These are phyloP conservation scores for Syngnathus typhle DNA, from an alignment of 2,113 vertebrate species.

Conservation along the genomic window DNA sequence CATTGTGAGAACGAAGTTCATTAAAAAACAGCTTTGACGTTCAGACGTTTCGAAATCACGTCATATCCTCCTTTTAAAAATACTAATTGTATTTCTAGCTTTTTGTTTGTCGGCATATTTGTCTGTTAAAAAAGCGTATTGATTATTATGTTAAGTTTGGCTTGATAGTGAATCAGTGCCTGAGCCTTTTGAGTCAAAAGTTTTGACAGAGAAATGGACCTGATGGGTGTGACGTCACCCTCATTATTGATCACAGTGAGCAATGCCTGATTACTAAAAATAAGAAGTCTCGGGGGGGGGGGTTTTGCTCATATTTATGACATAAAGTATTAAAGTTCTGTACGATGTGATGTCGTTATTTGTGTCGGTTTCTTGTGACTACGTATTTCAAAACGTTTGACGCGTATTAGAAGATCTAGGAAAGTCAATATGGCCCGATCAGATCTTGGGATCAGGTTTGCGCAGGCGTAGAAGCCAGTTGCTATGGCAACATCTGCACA, in stretches of 20 bases:
- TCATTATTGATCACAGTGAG: slow-evolving; percentile 7
- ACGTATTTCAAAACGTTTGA: neutral
- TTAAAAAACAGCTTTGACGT: too few species aligned
- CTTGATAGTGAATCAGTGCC: slow-evolving; percentile 2
- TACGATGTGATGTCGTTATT: neutral
- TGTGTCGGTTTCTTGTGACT: neutral
- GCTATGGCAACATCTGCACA: neutral
- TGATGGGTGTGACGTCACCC: slow-evolving; percentile 9
- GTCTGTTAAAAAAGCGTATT: slow-evolving; percentile 34
- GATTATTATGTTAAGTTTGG: slow-evolving; percentile 12
- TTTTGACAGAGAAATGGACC: slow-evolving; percentile 4
- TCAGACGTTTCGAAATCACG: too few species aligned
- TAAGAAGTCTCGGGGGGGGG: slow-evolving; percentile 34
- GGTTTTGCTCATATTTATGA: slow-evolving; percentile 25
- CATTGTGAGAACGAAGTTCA: too few species aligned
- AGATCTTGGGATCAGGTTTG: neutral
- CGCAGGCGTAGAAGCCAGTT: neutral
- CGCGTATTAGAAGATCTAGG: neutral
- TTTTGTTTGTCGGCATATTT: slow-evolving; percentile 19
- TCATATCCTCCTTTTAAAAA: slow-evolving; percentile 47
- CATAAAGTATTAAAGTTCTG: slow-evolving; percentile 40
- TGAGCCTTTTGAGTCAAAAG: too few species aligned
- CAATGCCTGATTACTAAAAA: slow-evolving; percentile 29
- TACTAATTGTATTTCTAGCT: slow-evolving; percentile 24
- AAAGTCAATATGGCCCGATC: neutral